Conservation (phyloP, 2,797 vertebrate genomes). For the Simalia tracyae region DNA sequence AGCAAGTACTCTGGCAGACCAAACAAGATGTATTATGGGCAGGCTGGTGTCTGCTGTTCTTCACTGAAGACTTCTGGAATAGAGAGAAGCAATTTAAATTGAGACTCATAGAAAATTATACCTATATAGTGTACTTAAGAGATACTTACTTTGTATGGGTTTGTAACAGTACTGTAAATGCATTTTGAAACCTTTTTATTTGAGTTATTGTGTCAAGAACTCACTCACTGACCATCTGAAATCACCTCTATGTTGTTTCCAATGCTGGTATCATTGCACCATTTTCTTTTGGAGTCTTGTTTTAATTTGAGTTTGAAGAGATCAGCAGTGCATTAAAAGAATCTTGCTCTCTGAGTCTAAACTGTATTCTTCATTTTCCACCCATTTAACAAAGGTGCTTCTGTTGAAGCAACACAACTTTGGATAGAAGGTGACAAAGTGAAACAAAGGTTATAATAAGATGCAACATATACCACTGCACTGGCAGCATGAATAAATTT, state of each 20-base stretch:
- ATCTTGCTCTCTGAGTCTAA: neutral
- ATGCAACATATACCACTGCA: neutral
- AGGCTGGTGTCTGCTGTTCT: neutral
- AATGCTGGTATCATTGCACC: neutral
- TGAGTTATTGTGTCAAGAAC: neutral
- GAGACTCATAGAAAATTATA: neutral
- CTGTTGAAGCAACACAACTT: slow-evolving; percentile 29
- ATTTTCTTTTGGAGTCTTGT: neutral
- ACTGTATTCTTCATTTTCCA: slow-evolving; percentile 15
- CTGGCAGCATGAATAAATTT: neutral
- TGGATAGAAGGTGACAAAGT: slow-evolving; percentile 30
- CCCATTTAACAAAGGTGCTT: neutral
- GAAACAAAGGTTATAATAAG: neutral
- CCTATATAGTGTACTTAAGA: neutral
- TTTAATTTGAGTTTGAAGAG: neutral
- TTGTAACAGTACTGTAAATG: neutral
- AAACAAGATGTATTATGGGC: neutral
- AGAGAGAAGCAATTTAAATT: neutral
- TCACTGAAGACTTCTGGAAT: neutral
- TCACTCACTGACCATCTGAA: neutral
- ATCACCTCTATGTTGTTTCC: neutral
- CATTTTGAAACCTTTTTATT: neutral
- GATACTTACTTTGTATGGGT: neutral
- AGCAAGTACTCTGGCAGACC: neutral
- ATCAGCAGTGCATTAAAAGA: slow-evolving; percentile 13